Conservation (phyloP, 2,888 invertebrate species). For the Drosophila crucigera region DNA sequence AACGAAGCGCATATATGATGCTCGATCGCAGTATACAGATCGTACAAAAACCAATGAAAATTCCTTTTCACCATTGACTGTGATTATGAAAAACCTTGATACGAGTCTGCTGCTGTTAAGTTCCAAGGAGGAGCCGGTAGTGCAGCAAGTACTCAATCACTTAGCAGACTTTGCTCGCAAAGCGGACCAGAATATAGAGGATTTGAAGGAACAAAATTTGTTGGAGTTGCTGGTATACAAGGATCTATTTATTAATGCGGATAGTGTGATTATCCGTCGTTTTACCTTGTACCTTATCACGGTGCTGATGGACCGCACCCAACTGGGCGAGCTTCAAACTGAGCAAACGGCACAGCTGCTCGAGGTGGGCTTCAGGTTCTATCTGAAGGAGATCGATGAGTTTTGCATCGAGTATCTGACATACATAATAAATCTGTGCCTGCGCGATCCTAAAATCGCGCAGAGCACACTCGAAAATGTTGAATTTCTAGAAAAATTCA, state of each 20-base stretch:
- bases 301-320: slow-evolving; percentile 64
- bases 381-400: slow-evolving; percentile 70
- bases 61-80: slow-evolving; percentile 60
- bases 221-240: slow-evolving; percentile 66
- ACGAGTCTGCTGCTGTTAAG: slow-evolving; percentile 70
- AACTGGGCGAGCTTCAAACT: slow-evolving; percentile 64
- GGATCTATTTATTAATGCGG: slow-evolving; percentile 59
- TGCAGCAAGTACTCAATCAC: slow-evolving; percentile 72
- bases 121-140: slow-evolving; percentile 72
- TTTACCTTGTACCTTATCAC: slow-evolving; percentile 73
- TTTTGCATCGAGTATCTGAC: slow-evolving; percentile 79
- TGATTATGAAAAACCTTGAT: slow-evolving; percentile 61
- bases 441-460: slow-evolving; percentile 75
- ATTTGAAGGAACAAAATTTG: slow-evolving; percentile 61
- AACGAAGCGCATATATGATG: slow-evolving; percentile 63
- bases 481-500: slow-evolving; percentile 71
- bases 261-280: slow-evolving; percentile 65
- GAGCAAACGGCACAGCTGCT: slow-evolving; percentile 54
- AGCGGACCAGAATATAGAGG: slow-evolving; percentile 64
- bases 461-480: slow-evolving; percentile 48
- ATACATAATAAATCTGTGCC: slow-evolving; percentile 72
- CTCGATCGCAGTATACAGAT: slow-evolving; percentile 68
- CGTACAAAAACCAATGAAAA: slow-evolving; percentile 63
- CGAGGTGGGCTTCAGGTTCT: slow-evolving; percentile 54
- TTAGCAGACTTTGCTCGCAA: slow-evolving; percentile 72